phyloP scores from a whole-genome alignment of 2,797 vertebrate species.

The Paratrypauchen microcephalus region DNA sequence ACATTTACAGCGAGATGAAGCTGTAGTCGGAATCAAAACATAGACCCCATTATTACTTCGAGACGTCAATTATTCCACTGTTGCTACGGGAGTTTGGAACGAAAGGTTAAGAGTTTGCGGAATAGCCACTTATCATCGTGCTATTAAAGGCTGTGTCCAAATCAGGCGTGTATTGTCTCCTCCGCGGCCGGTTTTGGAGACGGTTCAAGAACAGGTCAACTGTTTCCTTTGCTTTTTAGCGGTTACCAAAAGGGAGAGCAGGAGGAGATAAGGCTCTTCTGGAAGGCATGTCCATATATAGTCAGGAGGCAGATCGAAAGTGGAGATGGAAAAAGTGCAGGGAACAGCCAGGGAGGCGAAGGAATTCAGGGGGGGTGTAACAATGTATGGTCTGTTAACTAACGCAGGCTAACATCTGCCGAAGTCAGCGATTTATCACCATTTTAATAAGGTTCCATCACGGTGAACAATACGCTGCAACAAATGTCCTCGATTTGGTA shows the following conservation, averaged over 20 bases:
- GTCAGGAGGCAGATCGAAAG: slow-evolving; percentile 3
- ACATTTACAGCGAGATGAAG: no score
- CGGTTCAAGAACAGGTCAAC: slow-evolving; percentile 25
- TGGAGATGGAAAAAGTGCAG: slow-evolving; percentile 22
- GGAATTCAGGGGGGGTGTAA: slow-evolving; percentile 6
- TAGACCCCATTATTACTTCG: not conserved
- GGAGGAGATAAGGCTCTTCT: slow-evolving; percentile 37
- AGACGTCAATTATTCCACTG: not conserved
- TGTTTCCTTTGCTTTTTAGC: slow-evolving; percentile 36
- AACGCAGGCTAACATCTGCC: not conserved
- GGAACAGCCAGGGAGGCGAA: slow-evolving; percentile 11
- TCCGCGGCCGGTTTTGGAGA: slow-evolving; percentile 7
- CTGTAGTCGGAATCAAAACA: not conserved
- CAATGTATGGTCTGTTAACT: slow-evolving; percentile 30
- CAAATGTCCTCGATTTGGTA: no score
- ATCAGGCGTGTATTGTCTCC: slow-evolving; percentile 3
- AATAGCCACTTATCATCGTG: not conserved
- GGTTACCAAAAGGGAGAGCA: not conserved
- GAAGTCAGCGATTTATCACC: slow-evolving; percentile 16
- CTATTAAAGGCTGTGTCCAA: not conserved
- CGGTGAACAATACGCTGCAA: no score
- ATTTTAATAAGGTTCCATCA: slow-evolving; percentile 8
- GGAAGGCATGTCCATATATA: slow-evolving; percentile 63
- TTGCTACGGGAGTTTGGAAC: not conserved
- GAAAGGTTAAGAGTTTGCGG: not conserved